Conservation (phyloP, 2,888 invertebrate genomes). For the Acleris sparsana region DNA sequence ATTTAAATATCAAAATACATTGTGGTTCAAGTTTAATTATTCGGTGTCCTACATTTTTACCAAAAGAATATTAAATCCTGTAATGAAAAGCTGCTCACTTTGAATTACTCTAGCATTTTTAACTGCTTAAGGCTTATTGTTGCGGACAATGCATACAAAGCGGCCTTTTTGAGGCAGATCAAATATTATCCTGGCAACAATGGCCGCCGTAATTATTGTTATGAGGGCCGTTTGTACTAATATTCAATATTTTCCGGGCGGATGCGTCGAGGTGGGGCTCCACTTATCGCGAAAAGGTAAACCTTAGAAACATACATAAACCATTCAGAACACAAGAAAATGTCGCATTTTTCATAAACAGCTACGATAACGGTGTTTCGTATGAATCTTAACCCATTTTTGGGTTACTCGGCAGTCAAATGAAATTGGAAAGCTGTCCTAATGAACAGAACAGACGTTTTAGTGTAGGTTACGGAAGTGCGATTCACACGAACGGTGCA, state of each 20-base stretch:
- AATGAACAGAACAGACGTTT: too few relatives aligned
- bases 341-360: too few relatives aligned
- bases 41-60: not conserved
- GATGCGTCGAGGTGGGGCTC: conserved; percentile 45
- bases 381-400: too few relatives aligned
- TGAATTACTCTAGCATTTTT: conserved; percentile 26
- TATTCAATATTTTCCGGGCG: conserved; percentile 63
- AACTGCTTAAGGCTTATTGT: conserved; percentile 26
- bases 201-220: conserved; percentile 51
- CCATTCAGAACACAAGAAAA: too few relatives aligned
- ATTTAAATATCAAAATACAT: conserved; percentile 38
- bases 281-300: conserved; percentile 43
- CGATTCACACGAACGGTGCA: too few relatives aligned
- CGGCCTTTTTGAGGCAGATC: conserved; percentile 56
- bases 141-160: conserved; percentile 44
- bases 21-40: not conserved
- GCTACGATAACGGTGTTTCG: too few relatives aligned
- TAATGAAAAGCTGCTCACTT: conserved; percentile 7
- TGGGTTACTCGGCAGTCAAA: too few relatives aligned
- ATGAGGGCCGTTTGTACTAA: conserved; percentile 59
- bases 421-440: too few relatives aligned
- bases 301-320: too few relatives aligned
- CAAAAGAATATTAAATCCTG: too few relatives aligned
- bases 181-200: conserved; percentile 61
- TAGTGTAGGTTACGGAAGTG: too few relatives aligned